These are phyloP conservation scores for Drosophila parthenogenetica DNA, from an alignment of 2,888 invertebrate genomes.

Conservation along the genomic window DNA sequence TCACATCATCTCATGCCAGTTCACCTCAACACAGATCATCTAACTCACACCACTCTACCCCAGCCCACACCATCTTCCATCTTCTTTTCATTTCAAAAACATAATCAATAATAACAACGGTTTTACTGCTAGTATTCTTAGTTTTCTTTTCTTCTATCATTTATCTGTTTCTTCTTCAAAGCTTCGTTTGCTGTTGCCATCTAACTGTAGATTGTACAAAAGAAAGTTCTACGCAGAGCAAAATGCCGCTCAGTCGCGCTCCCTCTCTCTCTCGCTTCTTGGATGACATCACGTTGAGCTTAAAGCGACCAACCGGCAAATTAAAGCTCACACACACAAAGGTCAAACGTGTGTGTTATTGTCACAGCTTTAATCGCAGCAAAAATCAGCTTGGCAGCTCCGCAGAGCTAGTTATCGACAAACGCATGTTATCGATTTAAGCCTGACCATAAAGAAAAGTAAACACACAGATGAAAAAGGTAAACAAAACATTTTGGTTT, in stretches of 20 bases:
- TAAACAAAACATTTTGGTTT: slow-evolving; percentile 10
- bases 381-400: slow-evolving; percentile 33
- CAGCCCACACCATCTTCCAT: background rate
- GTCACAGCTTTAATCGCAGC: slow-evolving; percentile 28
- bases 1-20: slow-evolving; percentile 10
- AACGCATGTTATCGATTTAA: slow-evolving; percentile 30
- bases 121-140: slow-evolving; percentile 10
- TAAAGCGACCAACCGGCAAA: slow-evolving; percentile 58
- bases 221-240: slow-evolving; percentile 59
- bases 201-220: slow-evolving; percentile 34
- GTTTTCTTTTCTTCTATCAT: slow-evolving; percentile 12
- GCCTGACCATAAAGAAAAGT: background rate
- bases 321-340: slow-evolving; percentile 58
- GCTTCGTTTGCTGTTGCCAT: slow-evolving; percentile 11
- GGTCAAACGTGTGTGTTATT: slow-evolving; percentile 39
- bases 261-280: slow-evolving; percentile 2
- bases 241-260: slow-evolving; percentile 43
- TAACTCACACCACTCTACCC: slow-evolving; percentile 19
- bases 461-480: background rate
- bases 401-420: slow-evolving; percentile 33
- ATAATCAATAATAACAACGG: slow-evolving; percentile 54
- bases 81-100: slow-evolving; percentile 39
- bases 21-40: slow-evolving; percentile 1
- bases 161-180: background rate
- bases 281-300: slow-evolving; percentile 70